Evolutionary conservation across 30 jellyfish, hydroid and myxozoan genomes (phyloP).

Genomic region (Chrysaora quinquecirrha): DNA sequence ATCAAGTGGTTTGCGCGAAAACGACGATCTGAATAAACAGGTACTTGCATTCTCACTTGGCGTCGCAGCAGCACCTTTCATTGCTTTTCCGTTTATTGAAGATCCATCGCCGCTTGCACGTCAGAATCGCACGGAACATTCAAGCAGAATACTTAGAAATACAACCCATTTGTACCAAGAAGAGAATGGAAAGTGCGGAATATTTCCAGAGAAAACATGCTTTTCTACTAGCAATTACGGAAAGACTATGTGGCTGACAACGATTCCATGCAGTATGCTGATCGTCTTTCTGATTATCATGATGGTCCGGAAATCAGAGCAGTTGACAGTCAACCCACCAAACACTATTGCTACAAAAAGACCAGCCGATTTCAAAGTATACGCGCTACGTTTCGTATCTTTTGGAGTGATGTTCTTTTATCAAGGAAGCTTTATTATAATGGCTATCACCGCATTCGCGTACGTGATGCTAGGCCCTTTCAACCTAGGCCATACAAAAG

Average conservation of each 20-base stretch:
- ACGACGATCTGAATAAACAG: conserved; percentile 27
- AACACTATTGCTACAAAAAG: not conserved
- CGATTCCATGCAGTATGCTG: conserved; percentile 30
- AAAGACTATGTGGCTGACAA: conserved; percentile 19
- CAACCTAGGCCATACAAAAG: conserved; percentile 25
- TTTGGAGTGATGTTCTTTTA: conserved; percentile 46
- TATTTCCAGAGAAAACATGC: conserved; percentile 40
- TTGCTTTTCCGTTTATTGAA: conserved; percentile 33
- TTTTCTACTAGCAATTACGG: conserved; percentile 4
- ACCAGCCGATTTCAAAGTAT: conserved; percentile 11
- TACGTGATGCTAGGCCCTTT: conserved; percentile 51
- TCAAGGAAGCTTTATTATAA: conserved; percentile 39
- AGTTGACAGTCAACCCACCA: not conserved
- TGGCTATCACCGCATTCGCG: conserved; percentile 29
- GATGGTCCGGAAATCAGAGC: not conserved
- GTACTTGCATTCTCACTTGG: conserved; percentile 54
- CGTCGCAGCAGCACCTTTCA: conserved; percentile 50
- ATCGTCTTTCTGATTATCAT: not conserved
- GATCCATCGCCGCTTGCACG: not conserved
- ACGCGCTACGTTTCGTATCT: conserved; percentile 18
- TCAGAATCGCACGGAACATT: not conserved
- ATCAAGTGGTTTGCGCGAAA: conserved; percentile 20
- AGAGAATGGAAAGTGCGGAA: not conserved
- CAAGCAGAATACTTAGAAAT: not conserved
- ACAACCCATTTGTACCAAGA: not conserved